Percentiles rank a stretch among this genome's conserved stretches.
Evolutionary conservation across 2,113 vertebrate species (phyloP).

Genomic region (Leptosomus discolor): DNA sequence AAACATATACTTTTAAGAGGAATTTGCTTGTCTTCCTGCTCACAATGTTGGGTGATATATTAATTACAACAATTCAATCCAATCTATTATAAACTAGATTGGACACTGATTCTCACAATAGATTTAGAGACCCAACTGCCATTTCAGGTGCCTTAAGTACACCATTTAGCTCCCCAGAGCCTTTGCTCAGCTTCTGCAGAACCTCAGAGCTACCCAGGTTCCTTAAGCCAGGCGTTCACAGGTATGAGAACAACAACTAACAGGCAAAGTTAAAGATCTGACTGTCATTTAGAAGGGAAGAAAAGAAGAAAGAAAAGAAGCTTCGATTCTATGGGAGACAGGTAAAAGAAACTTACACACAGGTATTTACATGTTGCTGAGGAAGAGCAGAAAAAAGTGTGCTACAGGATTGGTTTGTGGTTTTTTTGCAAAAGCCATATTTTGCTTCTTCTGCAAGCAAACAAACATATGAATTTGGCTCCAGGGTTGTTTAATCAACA

Average conservation of each 20-base stretch:
- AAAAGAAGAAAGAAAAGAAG: background rate
- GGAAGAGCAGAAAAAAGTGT: background rate
- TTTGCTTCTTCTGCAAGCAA: background rate
- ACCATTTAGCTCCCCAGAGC: background rate
- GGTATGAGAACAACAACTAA: background rate
- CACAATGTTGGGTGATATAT: background rate
- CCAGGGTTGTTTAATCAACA: background rate
- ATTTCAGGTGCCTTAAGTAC: background rate
- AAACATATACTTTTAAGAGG: background rate
- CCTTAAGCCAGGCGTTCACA: background rate
- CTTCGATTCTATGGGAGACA: background rate
- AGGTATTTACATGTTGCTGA: background rate
- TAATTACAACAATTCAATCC: background rate
- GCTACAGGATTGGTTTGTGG: fast-evolving
- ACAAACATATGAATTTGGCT: background rate
- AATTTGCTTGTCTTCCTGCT: background rate
- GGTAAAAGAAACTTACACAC: background rate
- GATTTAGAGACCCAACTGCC: background rate
- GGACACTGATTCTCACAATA: background rate
- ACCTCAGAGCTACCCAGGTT: background rate
- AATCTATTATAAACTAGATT: background rate
- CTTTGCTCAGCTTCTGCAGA: background rate
- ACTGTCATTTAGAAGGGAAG: background rate
- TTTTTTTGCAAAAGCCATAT: background rate
- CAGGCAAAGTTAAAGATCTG: background rate